phyloP scores from a whole-genome alignment of 2,113 vertebrate genomes.

The Engraulis encrasicolus region DNA sequence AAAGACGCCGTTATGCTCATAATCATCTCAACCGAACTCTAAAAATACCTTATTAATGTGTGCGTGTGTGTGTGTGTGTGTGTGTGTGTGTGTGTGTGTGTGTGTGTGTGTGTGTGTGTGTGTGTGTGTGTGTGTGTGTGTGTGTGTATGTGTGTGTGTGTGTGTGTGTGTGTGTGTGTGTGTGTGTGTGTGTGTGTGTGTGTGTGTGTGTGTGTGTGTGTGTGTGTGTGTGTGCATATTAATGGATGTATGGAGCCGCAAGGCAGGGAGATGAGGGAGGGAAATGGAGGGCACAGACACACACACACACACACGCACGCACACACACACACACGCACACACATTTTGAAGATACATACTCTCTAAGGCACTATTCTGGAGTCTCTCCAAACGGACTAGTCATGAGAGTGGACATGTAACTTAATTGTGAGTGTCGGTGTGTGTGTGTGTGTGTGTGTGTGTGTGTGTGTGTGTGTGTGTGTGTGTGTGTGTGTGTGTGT shows the following conservation, averaged over 20 bases:
- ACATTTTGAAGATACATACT: background rate
- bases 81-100: no score
- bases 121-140: no score
- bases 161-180: no score
- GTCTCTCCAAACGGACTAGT: background rate
- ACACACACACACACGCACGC: background rate
- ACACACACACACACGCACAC: background rate
- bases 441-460: background rate
- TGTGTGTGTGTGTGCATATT: no score
- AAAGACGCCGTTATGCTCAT: background rate
- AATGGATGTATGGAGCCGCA: background rate
- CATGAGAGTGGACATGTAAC: background rate
- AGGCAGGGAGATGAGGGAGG: background rate
- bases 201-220: no score
- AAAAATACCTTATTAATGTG: conserved; percentile 5
- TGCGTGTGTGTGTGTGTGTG: no score
- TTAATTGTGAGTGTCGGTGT: background rate
- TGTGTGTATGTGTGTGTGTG: no score
- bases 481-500: background rate
- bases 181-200: no score
- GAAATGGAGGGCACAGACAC: no score
- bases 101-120: no score
- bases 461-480: background rate
- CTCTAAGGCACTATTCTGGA: background rate
- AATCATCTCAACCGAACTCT: background rate